Evolutionary conservation across 2,113 vertebrate genomes (phyloP).

Genomic region (Austrofundulus limnaeus): DNA sequence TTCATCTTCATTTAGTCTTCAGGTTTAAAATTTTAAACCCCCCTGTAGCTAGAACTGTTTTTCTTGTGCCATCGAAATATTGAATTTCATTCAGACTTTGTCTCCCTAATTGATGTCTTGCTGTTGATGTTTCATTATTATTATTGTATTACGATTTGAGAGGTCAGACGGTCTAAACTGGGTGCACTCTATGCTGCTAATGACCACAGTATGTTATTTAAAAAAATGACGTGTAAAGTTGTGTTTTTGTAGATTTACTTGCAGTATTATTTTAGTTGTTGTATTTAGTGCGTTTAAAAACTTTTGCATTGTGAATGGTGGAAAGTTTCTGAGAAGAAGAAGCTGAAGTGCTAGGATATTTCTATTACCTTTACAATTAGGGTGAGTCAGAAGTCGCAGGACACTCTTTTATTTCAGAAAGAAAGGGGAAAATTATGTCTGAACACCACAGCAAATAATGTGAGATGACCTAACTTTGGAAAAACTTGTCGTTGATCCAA

Average conservation of each 20-base stretch:
- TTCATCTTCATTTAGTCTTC: background rate
- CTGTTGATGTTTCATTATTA: too few species aligned
- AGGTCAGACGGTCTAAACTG: background rate
- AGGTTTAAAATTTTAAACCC: background rate
- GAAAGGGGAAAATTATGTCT: too few species aligned
- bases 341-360: background rate
- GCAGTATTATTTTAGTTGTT: background rate
- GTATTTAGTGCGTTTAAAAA: background rate
- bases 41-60: background rate
- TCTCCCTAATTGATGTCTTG: background rate
- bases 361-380: background rate
- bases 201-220: constrained; percentile 6
- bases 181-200: background rate
- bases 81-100: background rate
- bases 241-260: background rate
- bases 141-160: background rate
- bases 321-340: background rate
- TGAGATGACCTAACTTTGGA: too few species aligned
- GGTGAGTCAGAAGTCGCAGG: too few species aligned
- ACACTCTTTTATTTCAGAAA: too few species aligned
- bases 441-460: too few species aligned
- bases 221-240: background rate
- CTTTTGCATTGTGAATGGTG: background rate
- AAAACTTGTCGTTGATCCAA: too few species aligned
- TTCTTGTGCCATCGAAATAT: background rate